Base-by-base conservation (phyloP, 2,888 invertebrate species). In the Xiphydria camelus region DNA sequence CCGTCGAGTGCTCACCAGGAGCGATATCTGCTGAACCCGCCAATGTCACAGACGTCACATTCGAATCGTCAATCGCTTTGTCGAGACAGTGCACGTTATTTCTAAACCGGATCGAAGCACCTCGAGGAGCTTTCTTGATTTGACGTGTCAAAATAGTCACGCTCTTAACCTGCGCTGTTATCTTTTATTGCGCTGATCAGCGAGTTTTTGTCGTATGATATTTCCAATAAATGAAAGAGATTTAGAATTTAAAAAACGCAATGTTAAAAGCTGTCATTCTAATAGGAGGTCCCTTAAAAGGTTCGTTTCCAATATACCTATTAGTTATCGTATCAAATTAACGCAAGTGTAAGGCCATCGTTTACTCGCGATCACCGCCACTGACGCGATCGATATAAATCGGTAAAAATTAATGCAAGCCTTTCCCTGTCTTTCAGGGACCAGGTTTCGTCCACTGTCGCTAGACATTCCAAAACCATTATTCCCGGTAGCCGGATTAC, bases 401-500 rank as follows among this genome's bases (percentile, higher is more conserved):
- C n/a, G n/a, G 37, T 22, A 45, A 14, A 9, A 29, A 34, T 23
- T n/a, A n/a, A n/a, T n/a, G n/a, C n/a, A n/a, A n/a, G 35, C 42
- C 25, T 46, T 45, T 45, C 29, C 33, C 51, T 53, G 21, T 42
- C 56, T 76, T 78, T 25, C 73, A 96, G 98, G 98, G 1, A 99
- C 98, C 5, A 82, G 98, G 41, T 99, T 99, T 76, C 87, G 99
- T 0, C 99, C 99, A 0, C 79, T 99, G 2, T 97, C 97, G 0
- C 78, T 99, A 47, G 97, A 98, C 71, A 87, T 91, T n/a, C 97
- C 99, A 0, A 99, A 99, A 75, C 98, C 98, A 0, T 75, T 99
- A 10, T 99, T 99, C 76, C 97, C 97, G 0, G 89, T 99, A 9
- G 99, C 96, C 38, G 99, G 99, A 0, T 78, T 93, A 26, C 97